Evolutionary conservation across 2,888 invertebrate genomes (phyloP).

Genomic region (Synergus itoensis): DNA sequence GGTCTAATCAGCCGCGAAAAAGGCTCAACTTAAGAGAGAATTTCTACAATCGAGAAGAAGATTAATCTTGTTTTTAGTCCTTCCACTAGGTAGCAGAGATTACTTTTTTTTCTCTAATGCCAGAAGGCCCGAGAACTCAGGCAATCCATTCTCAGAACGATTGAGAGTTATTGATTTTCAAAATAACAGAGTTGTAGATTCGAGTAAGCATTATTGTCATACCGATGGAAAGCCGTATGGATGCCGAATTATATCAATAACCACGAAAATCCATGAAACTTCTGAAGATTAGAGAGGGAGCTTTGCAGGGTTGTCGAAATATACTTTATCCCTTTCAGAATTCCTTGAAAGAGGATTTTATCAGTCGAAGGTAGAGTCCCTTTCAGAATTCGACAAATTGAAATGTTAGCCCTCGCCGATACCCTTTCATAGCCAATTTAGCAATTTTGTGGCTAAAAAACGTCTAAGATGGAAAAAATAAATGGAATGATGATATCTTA

Average conservation of each 20-base stretch:
- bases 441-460: not conserved
- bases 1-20: not conserved
- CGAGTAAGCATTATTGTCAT: not conserved
- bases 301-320: not conserved
- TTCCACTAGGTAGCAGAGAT: not conserved
- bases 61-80: conserved; percentile 21
- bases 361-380: not conserved
- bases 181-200: not conserved
- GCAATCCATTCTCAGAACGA: conserved; percentile 27
- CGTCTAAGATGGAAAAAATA: not conserved
- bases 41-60: not conserved
- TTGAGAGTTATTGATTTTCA: conserved; percentile 22
- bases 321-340: not conserved
- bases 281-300: not conserved
- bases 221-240: not conserved
- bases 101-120: not conserved
- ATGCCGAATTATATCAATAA: not conserved
- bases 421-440: not conserved
- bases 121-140: conserved; percentile 6
- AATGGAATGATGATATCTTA: not conserved
- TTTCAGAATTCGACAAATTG: not conserved
- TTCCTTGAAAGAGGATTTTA: not conserved
- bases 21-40: not conserved
- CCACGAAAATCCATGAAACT: not conserved
- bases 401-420: not conserved